Base-by-base conservation (phyloP, 53 echinoderm and acorn worm species). In the Arbacia lixula region DNA sequence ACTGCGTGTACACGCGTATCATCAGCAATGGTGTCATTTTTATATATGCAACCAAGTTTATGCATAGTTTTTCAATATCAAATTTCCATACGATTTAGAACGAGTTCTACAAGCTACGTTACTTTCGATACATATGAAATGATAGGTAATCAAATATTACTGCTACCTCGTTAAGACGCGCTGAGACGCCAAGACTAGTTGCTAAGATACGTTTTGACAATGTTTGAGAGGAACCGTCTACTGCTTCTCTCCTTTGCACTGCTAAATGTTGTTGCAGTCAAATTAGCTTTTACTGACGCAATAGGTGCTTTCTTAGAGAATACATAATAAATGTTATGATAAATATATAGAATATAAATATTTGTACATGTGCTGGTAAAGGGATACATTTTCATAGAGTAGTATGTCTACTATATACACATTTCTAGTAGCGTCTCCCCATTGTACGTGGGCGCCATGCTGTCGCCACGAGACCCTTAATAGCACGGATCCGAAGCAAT, bases 291-390 rank as follows among this genome's bases (percentile, higher is more conserved):
- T 20, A 66, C 66, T 37, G 66, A 66, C 66, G 9, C 22, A 37
- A 66, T 66, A 66, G 37, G 66, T 66, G 66, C 36, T 66, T 19
- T 19, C 24, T 36, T 66, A 36, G 66, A 66, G 36, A 37, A 66
- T 66, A 66, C 38, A 66, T 66, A 21, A 50, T 66, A 27, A 40
- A 71, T 71, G 29, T 42, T 25, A 28, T 71, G 71, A 71, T 75
- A 75, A 52, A 75, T 53, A 16, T 36, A 39, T 71, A 41, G 22
- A n/a, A 75, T 78, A 60, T 78, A 78, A 78, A 78, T 78, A 78
- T 78, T 78, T 78, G 79, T 78, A 78, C 79, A 78, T 78, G 79
- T 78, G 79, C 79, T 78, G 60, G 60, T 78, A 78, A 78, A 78
- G 79, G 57, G 58, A 78, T 78, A 78, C 60, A 78, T 78, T 26